Percentiles rank a stretch among this genome's conserved stretches.
Conservation (phyloP, 2,113 vertebrate genomes). For the Malurus alboscapulatus region DNA sequence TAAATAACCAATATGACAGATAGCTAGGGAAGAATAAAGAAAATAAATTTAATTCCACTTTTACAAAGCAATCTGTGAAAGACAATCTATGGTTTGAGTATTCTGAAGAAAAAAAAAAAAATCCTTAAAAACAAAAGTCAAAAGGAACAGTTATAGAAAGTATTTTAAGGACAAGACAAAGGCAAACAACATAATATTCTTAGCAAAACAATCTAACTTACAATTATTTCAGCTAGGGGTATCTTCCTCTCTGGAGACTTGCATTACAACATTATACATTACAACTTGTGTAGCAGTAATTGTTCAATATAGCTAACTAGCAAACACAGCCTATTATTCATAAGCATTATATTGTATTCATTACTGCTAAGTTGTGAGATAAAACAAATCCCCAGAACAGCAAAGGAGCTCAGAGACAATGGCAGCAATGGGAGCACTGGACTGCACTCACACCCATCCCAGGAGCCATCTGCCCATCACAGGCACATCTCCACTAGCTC, state of each 20-base stretch:
- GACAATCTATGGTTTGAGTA: neutral
- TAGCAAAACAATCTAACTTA: neutral
- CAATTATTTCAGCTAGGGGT: neutral
- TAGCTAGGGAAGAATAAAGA: neutral
- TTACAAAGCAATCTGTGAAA: neutral
- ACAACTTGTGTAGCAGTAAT: neutral
- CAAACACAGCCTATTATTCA: slow-evolving; percentile 16
- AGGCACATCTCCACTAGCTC: neutral
- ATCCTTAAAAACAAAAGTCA: neutral
- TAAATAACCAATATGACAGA: neutral
- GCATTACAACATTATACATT: neutral
- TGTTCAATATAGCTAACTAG: neutral
- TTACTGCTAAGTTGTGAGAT: neutral
- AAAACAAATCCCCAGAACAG: neutral
- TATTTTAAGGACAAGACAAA: neutral
- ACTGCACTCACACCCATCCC: neutral
- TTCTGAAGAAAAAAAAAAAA: neutral
- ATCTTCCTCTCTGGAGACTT: neutral
- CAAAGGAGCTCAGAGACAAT: neutral
- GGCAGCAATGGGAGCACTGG: neutral
- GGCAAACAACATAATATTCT: neutral
- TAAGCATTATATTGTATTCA: neutral
- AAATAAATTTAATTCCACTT: neutral
- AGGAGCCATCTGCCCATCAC: neutral
- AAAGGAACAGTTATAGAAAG: neutral